A percentile compares a stretch with the other conserved stretches of the same genome.
Conservation (phyloP, 2,888 invertebrate species). For the Chrysotoxum bicinctum region DNA sequence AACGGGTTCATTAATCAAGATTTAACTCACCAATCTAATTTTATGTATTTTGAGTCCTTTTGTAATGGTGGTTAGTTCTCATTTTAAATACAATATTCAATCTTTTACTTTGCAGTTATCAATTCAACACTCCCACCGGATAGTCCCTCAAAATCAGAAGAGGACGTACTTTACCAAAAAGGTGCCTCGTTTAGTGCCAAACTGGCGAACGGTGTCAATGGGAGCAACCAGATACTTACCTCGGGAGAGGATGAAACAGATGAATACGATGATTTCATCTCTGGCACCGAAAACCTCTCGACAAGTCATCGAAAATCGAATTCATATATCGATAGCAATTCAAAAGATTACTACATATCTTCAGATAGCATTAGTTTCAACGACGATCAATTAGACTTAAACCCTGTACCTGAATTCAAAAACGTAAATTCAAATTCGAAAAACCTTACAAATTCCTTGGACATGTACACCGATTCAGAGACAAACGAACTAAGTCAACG, state of each 20-base stretch:
- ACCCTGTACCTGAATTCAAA: slow-evolving; percentile 75
- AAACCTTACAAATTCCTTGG: slow-evolving; percentile 53
- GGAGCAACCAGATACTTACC: slow-evolving; percentile 64
- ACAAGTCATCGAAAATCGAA: slow-evolving; percentile 54
- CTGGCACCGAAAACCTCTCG: slow-evolving; percentile 37
- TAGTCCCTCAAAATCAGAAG: slow-evolving; percentile 84
- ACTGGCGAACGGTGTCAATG: slow-evolving; percentile 82
- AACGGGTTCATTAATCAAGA: slow-evolving; percentile 14
- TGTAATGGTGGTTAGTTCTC: not conserved
- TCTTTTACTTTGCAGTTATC: slow-evolving; percentile 84
- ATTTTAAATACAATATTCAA: not conserved
- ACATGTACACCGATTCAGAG: slow-evolving; percentile 44
- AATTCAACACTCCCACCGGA: slow-evolving; percentile 87
- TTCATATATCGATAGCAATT: slow-evolving; percentile 76
- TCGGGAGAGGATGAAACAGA: slow-evolving; percentile 72
- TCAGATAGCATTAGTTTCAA: slow-evolving; percentile 79
- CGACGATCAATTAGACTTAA: slow-evolving; percentile 74
- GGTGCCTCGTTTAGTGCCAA: slow-evolving; percentile 91
- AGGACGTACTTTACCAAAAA: slow-evolving; percentile 89
- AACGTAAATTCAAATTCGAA: slow-evolving; percentile 53
- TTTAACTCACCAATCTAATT: not conserved
- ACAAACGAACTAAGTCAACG: slow-evolving; percentile 48
- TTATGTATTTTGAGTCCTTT: not conserved
- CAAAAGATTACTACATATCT: slow-evolving; percentile 81
- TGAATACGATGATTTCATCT: slow-evolving; percentile 67